Percentiles rank a stretch among this genome's conserved stretches.
These are phyloP conservation scores for Gerris lacustris DNA, from an alignment of 2,888 invertebrate species.

Conservation along the genomic window DNA sequence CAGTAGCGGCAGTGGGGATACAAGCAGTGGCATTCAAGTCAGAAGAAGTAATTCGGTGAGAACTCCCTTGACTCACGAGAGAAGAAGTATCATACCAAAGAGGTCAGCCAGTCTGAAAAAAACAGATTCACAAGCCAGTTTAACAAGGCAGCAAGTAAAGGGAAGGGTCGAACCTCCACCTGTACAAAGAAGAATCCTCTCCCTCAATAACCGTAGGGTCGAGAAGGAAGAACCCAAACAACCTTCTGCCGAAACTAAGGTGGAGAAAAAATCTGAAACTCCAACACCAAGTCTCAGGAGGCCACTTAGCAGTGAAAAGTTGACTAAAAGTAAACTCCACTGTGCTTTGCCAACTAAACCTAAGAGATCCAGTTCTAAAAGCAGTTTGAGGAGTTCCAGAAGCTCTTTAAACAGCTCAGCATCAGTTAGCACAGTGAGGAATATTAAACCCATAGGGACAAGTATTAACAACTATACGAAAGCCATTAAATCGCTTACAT, in stretches of 20 bases:
- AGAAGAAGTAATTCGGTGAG: conserved; percentile 30
- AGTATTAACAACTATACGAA: conserved; percentile 40
- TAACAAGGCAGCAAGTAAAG: conserved; percentile 22
- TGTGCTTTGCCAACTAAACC: neutral
- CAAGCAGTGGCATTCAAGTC: conserved; percentile 35
- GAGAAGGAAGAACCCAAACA: conserved; percentile 22
- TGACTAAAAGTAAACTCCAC: conserved; percentile 5
- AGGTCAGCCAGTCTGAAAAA: conserved; percentile 38
- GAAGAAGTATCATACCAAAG: conserved; percentile 37
- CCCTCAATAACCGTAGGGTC: conserved; percentile 22
- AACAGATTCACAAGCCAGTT: conserved; percentile 35
- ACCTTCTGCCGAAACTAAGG: conserved; percentile 26
- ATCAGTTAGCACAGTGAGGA: conserved; percentile 63
- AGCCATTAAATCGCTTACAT: conserved; percentile 40
- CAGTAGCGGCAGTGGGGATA: conserved; percentile 42
- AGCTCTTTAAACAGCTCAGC: conserved; percentile 73
- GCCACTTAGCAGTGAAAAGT: neutral
- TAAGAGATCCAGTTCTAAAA: conserved; percentile 63
- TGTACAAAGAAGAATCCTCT: conserved; percentile 21
- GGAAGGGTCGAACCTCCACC: conserved; percentile 19
- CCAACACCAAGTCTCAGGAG: conserved; percentile 9
- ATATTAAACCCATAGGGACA: conserved; percentile 42
- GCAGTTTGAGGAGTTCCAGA: conserved; percentile 67
- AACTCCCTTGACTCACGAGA: conserved; percentile 27
- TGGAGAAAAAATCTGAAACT: conserved; percentile 17